Evolutionary conservation across 2,797 vertebrate species (phyloP), one percentile per base, ranked within the genome.

Genomic region (Microctenopoma lineatum): DNA sequence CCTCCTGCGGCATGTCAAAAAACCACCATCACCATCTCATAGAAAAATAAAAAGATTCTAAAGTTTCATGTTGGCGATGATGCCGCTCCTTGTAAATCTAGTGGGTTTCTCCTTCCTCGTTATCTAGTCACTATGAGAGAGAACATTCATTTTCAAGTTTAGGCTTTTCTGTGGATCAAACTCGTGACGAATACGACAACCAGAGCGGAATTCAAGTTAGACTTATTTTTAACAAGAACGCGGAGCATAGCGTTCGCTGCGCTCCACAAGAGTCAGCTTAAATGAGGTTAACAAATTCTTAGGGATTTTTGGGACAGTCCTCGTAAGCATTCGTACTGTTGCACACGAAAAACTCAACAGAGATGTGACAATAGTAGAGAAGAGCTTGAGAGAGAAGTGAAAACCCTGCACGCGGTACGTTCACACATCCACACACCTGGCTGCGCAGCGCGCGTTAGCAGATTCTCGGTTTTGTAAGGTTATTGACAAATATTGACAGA

Each of bases 111-210:
- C 21, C 7, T 2, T 70, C 61, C 38, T 46, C 10, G 13, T 52
- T 55, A 50, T 44, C 0, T n/a, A 55, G 14, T 16, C 14, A 1
- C 27, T 25, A 0, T 13, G 10, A 42, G 44, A 39, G 27, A 47
- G 27, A 29, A 18, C 8, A 9, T 38, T 68, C 14, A 47, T 50
- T 61, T 71, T 9, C 18, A 25, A 5, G 27, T 70, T 64, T 65
- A 72, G 50, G 47, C 27, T 61, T 64, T 52, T 68, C 32, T 50
- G n/a, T 10, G 5, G 25, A n/a, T 5, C 15, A 42, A 18, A 69
- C 26, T 39, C 5, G 29, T 44, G 26, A 10, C 53, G 44, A 59
- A 25, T 14, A 41, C 45, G 39, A 56, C 51, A 45, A 1, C 4
- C 8, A 54, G n/a, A 48, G 15, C 26, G 25, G 32, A 41, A 18